phyloP scores from a whole-genome alignment of 2,797 vertebrate genomes.

The Pantherophis alleghaniensis region DNA sequence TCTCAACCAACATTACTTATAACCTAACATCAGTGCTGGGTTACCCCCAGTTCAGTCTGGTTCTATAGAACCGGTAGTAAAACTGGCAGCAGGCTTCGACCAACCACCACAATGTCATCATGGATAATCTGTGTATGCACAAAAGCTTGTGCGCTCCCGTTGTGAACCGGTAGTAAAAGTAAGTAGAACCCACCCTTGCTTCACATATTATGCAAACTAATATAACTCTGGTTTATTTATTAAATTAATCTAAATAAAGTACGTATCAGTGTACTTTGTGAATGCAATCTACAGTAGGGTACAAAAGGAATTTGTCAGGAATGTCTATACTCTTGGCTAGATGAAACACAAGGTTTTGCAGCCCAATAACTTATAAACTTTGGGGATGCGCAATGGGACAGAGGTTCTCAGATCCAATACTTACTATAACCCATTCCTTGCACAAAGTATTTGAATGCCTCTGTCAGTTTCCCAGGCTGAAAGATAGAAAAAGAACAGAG shows the following conservation, averaged over 20 bases:
- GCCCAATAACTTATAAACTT: neutral
- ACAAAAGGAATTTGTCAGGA: neutral
- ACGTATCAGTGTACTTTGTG: neutral
- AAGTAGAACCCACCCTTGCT: too few relatives aligned
- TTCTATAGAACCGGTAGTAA: too few relatives aligned
- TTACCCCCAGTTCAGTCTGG: too few relatives aligned
- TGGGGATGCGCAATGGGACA: too few relatives aligned
- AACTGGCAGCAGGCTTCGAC: too few relatives aligned
- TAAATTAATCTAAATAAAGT: neutral
- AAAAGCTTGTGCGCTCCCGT: too few relatives aligned
- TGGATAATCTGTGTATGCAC: too few relatives aligned
- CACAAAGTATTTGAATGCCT: constrained; percentile 92
- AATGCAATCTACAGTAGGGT: neutral
- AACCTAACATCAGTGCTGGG: neutral
- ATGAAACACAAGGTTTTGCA: neutral
- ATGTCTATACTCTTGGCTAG: neutral
- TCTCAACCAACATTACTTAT: neutral
- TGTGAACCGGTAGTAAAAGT: too few relatives aligned
- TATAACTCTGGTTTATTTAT: neutral
- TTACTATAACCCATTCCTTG: constrained; percentile 96
- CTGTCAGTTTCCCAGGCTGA: constrained; percentile 89
- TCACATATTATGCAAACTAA: neutral
- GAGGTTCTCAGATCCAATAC: constrained; percentile 57
- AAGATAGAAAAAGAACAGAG: constrained; percentile 14
- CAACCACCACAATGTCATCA: too few relatives aligned